Conservation (phyloP, 1,140 invertebrate genomes). For the Diabrotica undecimpunctata region DNA sequence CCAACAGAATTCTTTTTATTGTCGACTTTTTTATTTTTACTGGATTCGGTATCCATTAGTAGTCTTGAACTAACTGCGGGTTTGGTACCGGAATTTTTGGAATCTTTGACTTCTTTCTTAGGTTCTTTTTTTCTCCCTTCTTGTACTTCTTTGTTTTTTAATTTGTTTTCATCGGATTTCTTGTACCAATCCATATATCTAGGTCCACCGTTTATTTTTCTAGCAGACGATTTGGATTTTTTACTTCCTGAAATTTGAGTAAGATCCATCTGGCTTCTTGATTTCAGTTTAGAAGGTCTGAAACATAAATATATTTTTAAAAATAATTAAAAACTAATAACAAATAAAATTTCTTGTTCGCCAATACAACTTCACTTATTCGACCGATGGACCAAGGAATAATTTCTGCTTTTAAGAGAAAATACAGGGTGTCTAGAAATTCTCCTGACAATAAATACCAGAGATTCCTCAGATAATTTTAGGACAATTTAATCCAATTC, state of each 20-base stretch:
- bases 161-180: slow-evolving; percentile 39
- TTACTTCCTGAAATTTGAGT: slow-evolving; percentile 31
- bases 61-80: slow-evolving; percentile 43
- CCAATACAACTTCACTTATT: too few species aligned
- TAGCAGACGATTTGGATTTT: slow-evolving; percentile 51
- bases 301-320: background rate
- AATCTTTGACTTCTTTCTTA: slow-evolving; percentile 36
- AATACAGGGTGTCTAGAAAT: too few species aligned
- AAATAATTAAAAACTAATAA: too few species aligned
- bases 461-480: too few species aligned
- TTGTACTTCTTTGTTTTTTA: slow-evolving; percentile 29
- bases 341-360: too few species aligned
- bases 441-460: too few species aligned
- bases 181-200: slow-evolving; percentile 67
- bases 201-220: slow-evolving; percentile 28
- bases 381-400: too few species aligned
- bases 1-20: slow-evolving; percentile 32
- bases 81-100: slow-evolving; percentile 31
- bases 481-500: too few species aligned
- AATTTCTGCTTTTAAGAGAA: too few species aligned
- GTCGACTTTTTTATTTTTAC: slow-evolving; percentile 38
- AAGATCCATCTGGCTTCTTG: slow-evolving; percentile 38
- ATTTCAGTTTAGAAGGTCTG: slow-evolving; percentile 22
- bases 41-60: slow-evolving; percentile 32
- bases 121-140: slow-evolving; percentile 37